phyloP scores from a whole-genome alignment of 2,888 invertebrate species.

The Actias luna region DNA sequence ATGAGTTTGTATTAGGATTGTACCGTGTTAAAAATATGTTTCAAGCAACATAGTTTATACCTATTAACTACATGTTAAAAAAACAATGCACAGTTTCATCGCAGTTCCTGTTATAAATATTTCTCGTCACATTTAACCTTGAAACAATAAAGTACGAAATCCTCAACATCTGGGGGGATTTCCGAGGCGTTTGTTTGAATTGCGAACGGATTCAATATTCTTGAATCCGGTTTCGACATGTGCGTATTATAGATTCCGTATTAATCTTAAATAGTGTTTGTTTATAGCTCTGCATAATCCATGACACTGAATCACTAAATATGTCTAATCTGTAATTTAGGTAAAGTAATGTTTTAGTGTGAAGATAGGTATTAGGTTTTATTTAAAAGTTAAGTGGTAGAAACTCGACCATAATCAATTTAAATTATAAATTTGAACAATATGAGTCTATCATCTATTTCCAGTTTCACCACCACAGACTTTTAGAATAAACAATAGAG shows the following conservation, averaged over 20 bases:
- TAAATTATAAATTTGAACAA: no score
- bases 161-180: neutral
- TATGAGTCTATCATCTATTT: no score
- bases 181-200: neutral
- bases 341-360: neutral
- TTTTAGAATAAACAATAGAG: no score
- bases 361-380: no score
- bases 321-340: neutral
- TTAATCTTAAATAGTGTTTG: neutral
- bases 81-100: neutral
- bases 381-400: no score
- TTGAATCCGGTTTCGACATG: neutral
- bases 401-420: no score
- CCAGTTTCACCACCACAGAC: no score
- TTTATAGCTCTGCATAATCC: neutral
- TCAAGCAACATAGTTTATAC: neutral
- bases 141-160: neutral
- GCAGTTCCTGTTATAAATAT: neutral
- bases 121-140: neutral
- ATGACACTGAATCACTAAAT: neutral
- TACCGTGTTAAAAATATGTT: no score
- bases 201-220: neutral
- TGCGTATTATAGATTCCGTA: neutral
- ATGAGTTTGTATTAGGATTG: no score
- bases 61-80: neutral